These are phyloP conservation scores for Grallaria varia DNA, from an alignment of 2,113 vertebrate genomes.

Conservation along the genomic window DNA sequence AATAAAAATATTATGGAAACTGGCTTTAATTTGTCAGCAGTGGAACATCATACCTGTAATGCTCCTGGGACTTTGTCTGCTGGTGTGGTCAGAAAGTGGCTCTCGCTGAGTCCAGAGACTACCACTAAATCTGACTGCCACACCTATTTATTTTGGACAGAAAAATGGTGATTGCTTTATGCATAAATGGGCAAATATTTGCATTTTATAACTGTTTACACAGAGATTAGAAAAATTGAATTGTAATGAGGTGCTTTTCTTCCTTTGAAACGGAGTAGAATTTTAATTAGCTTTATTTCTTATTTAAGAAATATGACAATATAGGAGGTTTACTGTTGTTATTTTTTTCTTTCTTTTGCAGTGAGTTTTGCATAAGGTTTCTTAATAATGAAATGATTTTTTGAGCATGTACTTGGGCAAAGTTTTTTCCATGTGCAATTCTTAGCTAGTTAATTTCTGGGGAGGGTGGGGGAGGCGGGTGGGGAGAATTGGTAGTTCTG, in stretches of 20 bases:
- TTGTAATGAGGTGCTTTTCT: not conserved
- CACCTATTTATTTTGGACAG: not conserved
- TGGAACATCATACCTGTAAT: not conserved
- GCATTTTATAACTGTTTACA: slow-evolving; percentile 2
- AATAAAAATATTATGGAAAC: not conserved
- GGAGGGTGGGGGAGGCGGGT: no score
- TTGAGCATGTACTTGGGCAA: not conserved
- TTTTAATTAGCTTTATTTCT: slow-evolving; percentile 7
- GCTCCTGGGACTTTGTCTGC: not conserved
- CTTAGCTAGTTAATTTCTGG: not conserved
- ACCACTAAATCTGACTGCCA: not conserved
- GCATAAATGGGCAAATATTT: slow-evolving; percentile 35
- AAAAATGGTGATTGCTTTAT: not conserved
- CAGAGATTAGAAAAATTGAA: not conserved
- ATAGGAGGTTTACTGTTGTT: not conserved
- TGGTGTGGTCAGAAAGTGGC: not conserved
- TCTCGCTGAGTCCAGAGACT: not conserved
- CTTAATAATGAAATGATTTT: not conserved
- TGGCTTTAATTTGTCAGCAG: not conserved
- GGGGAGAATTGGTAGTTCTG: not conserved
- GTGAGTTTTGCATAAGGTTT: not conserved
- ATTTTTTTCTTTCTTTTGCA: not conserved
- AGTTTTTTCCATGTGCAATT: not conserved
- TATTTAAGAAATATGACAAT: not conserved
- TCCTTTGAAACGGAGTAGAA: not conserved